Base-by-base conservation (phyloP, 2,113 vertebrate species). In the Cynopterus brachyotis region DNA sequence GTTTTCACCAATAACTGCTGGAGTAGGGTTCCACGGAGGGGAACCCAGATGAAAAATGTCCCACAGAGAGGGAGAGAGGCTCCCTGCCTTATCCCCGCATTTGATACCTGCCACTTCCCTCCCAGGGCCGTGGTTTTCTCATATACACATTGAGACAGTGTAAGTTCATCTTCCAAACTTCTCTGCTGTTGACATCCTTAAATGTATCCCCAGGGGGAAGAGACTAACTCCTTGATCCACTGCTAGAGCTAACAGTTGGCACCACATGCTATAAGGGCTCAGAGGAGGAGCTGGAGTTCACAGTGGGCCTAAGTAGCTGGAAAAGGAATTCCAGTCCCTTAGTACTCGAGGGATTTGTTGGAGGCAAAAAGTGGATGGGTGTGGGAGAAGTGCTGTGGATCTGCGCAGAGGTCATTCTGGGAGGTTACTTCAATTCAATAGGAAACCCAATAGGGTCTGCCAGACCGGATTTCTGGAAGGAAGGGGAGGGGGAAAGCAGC, bases 401-500 rank as follows among this genome's bases (percentile, higher is more conserved):
- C 80, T 93, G 69, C 47, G 37, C 45, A 40, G 62, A 78, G 87
- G 40, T 53, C 47, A 42, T 87, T 87, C 83, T 76, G 45, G 78
- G 30, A 81, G 53, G 37, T 62, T 42, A 81, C 81, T 78, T 85
- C 40, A 45, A 37, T 45, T 59, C 73, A 72, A 92, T 95, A 93
- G 96, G 96, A 98, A 96, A 86, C 72, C 28, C 37, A n/a, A 16
- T 0, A 59, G 9, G 26, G 12, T 50, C 70, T 82, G 89, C 95
- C 80, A 93, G 59, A 81, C 40, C 15, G 37, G 89, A 95, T 79
- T 89, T 97, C 95, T 67, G 95, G 89, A 95, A 96, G 97, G 96
- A 95, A 98, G 79, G 92, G 95, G 89, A 62, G 91, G 89, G 35
- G 95, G 32, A 26, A 84, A 40, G 42, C 9, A 40, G 79, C 30